Evolutionary conservation across 1,140 invertebrate genomes (phyloP).

Genomic region (Lordiphosa clarofinis): DNA sequence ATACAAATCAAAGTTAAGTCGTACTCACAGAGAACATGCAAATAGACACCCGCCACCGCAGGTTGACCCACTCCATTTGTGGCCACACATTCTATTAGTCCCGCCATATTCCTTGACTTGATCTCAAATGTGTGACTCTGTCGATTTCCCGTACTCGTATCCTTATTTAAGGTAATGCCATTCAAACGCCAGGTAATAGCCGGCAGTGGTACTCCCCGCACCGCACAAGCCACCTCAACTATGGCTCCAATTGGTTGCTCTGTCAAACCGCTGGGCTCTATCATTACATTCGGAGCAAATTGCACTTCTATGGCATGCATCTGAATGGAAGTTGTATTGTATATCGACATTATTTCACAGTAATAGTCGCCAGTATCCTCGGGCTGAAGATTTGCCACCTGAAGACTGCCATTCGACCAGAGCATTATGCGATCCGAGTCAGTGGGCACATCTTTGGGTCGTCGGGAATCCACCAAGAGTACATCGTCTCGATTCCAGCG

Average conservation of each 20-base stretch:
- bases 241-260: constrained; percentile 86
- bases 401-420: constrained; percentile 86
- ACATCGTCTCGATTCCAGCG: constrained; percentile 83
- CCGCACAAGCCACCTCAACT: constrained; percentile 85
- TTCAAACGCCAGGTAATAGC: constrained; percentile 86
- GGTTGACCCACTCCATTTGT: constrained; percentile 87
- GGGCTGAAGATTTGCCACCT: constrained; percentile 83
- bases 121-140: constrained; percentile 85
- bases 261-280: constrained; percentile 85
- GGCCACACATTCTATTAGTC: constrained; percentile 86
- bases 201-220: constrained; percentile 85
- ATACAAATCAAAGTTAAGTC: too few relatives aligned
- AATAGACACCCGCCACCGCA: constrained; percentile 82
- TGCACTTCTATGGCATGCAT: constrained; percentile 88
- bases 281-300: constrained; percentile 84
- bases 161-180: constrained; percentile 79
- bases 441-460: constrained; percentile 79
- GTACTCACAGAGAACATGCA: constrained; percentile 83
- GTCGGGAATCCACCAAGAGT: constrained; percentile 84
- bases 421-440: constrained; percentile 83
- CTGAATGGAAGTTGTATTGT: constrained; percentile 82
- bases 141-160: constrained; percentile 83
- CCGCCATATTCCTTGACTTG: constrained; percentile 83
- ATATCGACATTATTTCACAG: constrained; percentile 83
- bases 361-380: constrained; percentile 87